Conservation (phyloP, 1,140 invertebrate species). For the Chymomyza costata region DNA sequence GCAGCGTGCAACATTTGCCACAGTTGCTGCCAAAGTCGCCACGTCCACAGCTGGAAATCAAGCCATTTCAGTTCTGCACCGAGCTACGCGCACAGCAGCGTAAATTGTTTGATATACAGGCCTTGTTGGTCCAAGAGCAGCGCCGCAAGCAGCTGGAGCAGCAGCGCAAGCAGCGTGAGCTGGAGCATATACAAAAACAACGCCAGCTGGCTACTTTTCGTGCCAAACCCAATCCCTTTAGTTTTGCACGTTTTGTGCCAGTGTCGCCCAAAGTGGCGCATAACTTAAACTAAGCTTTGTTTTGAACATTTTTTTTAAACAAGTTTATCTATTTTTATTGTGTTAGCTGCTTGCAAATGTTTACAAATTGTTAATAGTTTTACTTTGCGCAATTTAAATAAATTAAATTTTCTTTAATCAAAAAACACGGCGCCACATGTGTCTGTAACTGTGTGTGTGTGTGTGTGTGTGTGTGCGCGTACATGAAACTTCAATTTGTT, state of each 20-base stretch:
- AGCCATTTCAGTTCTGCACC: slow-evolving; percentile 35
- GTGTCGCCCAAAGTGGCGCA: too few relatives aligned
- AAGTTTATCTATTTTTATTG: too few relatives aligned
- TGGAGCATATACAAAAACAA: slow-evolving; percentile 21
- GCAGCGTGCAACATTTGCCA: slow-evolving; percentile 6
- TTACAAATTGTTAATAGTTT: too few relatives aligned
- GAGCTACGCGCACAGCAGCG: slow-evolving; percentile 43
- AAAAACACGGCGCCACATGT: too few relatives aligned
- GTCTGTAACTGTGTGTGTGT: slow-evolving; percentile 20
- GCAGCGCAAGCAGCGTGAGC: slow-evolving; percentile 26
- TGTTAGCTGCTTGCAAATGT: too few relatives aligned
- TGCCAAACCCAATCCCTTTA: slow-evolving; percentile 45
- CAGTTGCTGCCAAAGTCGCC: background rate
- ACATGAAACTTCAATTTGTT: slow-evolving; percentile 53
- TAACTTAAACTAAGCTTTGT: too few relatives aligned
- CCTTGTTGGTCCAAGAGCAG: slow-evolving; percentile 21
- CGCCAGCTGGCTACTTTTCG: slow-evolving; percentile 45
- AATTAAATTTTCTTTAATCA: too few relatives aligned
- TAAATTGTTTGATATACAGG: slow-evolving; percentile 32
- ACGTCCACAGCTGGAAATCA: background rate
- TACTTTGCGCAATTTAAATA: too few relatives aligned
- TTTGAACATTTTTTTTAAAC: too few relatives aligned
- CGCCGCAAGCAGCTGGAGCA: slow-evolving; percentile 29
- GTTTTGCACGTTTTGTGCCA: too few relatives aligned
- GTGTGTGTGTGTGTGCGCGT: background rate